phyloP scores from a whole-genome alignment of 2,797 vertebrate species.

The Glossophaga mutica region DNA sequence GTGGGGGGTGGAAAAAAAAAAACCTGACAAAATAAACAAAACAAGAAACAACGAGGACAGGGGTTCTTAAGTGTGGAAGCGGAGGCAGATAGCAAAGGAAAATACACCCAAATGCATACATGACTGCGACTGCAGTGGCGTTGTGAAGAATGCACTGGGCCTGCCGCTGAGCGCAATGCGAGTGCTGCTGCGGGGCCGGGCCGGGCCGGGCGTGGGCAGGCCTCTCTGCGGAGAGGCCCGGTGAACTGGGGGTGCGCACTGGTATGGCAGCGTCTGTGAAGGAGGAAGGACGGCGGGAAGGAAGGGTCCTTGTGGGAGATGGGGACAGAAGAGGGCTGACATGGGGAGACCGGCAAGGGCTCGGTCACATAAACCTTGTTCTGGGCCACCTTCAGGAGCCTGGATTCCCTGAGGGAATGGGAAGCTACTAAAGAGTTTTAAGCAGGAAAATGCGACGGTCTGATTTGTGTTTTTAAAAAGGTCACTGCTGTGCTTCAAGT shows the following conservation, averaged over 20 bases:
- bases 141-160: background rate
- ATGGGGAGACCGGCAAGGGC: background rate
- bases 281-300: background rate
- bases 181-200: background rate
- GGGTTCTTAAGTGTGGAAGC: background rate
- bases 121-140: no score
- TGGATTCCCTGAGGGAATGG: background rate
- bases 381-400: background rate
- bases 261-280: background rate
- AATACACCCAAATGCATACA: background rate
- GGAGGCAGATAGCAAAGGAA: background rate
- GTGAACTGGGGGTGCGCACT: background rate
- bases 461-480: conserved; percentile 19
- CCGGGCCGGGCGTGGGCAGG: fast-evolving
- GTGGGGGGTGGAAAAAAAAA: background rate
- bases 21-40: background rate
- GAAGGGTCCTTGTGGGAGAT: background rate
- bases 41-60: background rate
- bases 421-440: background rate
- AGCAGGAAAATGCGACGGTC: background rate
- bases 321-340: background rate
- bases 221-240: background rate
- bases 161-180: no score
- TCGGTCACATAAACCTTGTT: background rate
- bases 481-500: background rate